Base-by-base conservation (phyloP, 1,140 invertebrate species). In the Drosophila tani region DNA sequence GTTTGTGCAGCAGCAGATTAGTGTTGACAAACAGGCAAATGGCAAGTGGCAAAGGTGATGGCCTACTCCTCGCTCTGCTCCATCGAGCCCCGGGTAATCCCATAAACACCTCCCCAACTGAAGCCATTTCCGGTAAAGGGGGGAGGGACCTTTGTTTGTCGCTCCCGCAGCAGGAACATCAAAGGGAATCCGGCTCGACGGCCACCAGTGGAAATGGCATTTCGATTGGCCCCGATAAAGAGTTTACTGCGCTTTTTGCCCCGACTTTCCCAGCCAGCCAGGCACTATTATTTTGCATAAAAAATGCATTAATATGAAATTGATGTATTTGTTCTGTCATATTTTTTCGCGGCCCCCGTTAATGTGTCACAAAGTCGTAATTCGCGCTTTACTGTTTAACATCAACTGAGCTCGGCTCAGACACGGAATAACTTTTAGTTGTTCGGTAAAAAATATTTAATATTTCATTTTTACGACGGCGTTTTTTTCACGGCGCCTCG, bases 1-100 rank as follows among this genome's bases (percentile, higher is more conserved):
- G 35, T 21, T 27, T 73, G 62, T 68, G 58, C 49, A 43, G 73
- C 66, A 87, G 67, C 71, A 83, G 84, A 88, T 87, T 87, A 87
- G 81, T 87, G 74, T 87, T 87, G 83, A 88, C 83, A 87, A 88
- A 83, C 82, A 84, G 74, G 68, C 60, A 70, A 77, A 75, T 56
- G 69, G 65, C 63, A 50, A 43, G 35, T 57, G 55, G 55, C 55
- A 57, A 71, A 66, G 68, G 60, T 53, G 58, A 73, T 43, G 63
- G 29, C 45, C 41, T 19, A n/a, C 47, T 66, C 40, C 51, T 50
- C 21, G 65, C 59, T 40, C 40, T 45, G 65, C 59, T 47, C 40
- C 70, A 66, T 67, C 64, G 60, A 47, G 66, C 57, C 63, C 62
- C 24, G 46, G 69, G 65, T 88, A 87, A 87, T 87, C 81, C 81